Evolutionary conservation across 2,797 vertebrate species (phyloP), one percentile per base, ranked within the genome.

Genomic region (Hydrolagus colliei): DNA sequence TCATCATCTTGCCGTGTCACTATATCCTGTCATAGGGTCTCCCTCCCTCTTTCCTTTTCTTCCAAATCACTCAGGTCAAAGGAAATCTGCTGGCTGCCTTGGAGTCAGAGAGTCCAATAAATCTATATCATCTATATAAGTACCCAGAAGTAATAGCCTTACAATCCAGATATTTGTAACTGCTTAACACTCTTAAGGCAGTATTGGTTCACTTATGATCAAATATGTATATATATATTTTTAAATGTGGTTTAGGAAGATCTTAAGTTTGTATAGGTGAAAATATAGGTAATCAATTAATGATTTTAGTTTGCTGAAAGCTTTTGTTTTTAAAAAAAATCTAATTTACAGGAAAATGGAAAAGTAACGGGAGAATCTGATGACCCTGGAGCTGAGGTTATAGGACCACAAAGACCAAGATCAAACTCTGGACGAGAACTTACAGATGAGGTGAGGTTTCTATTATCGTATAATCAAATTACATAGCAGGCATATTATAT

Each of bases 351-450:
- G 98, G 98, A 99, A 92, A 97, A 95, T 76, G 98, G 94, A 75
- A 95, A 93, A 88, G 80, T 90, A 73, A 91, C 95, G 86, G 96
- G 96, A 77, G 95, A 95, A 20, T 93, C 91, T 7, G 89, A 90
- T 86, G 71, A 88, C 68, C 88, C 88, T 76, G 92, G 90, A 89
- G 92, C 89, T 86, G 95, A 96, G 89, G 92, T 95, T 59, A 89
- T 94, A 63, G 96, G 97, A 86, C 95, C 97, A 76, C 97, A 98
- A 88, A 95, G 97, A 88, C 98, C 98, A 18, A 95, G 98, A 41
- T 99, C 98, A 85, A 96, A 97, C 91, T 99, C 98, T 27, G 98
- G 98, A 78, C 93, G 98, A 93, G 98, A 99, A 87, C 96, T 99
- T 88, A 99, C 98, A 1, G 98, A 99, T 90, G 98, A 99, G 94